Conservation (phyloP, 2,113 vertebrate species). For the Myocastor coypus region DNA sequence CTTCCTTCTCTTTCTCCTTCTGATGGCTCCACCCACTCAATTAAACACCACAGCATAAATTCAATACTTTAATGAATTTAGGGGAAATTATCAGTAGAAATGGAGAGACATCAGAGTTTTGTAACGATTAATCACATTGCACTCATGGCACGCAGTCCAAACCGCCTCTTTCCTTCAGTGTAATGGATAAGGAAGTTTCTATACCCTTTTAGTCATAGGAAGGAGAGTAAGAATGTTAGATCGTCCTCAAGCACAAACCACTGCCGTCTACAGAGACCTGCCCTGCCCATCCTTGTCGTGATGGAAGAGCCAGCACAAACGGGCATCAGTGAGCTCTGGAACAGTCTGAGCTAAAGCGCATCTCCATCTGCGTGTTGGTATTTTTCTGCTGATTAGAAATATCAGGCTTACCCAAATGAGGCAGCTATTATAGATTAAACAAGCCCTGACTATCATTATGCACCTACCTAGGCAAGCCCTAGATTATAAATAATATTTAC, state of each 20-base stretch:
- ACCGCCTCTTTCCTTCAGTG: background rate
- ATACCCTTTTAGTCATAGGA: background rate
- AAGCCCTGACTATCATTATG: background rate
- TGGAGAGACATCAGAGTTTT: background rate
- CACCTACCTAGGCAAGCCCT: background rate
- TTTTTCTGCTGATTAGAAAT: background rate
- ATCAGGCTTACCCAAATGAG: background rate
- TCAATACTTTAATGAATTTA: background rate
- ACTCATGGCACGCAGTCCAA: background rate
- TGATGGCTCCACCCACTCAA: background rate
- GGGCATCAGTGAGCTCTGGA: background rate
- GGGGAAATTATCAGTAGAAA: background rate
- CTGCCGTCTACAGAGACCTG: background rate
- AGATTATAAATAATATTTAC: constrained; percentile 30
- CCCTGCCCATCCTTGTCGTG: background rate
- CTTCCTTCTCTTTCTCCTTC: background rate
- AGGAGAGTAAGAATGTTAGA: background rate
- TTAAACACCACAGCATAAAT: background rate
- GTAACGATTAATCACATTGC: background rate
- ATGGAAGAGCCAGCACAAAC: background rate
- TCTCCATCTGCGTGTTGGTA: background rate
- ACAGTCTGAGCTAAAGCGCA: background rate
- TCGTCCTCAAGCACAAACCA: background rate
- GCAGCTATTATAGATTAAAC: background rate
- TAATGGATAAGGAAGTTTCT: background rate